phyloP scores from a whole-genome alignment of 2,888 invertebrate genomes.

The Oxycera nigricornis region DNA sequence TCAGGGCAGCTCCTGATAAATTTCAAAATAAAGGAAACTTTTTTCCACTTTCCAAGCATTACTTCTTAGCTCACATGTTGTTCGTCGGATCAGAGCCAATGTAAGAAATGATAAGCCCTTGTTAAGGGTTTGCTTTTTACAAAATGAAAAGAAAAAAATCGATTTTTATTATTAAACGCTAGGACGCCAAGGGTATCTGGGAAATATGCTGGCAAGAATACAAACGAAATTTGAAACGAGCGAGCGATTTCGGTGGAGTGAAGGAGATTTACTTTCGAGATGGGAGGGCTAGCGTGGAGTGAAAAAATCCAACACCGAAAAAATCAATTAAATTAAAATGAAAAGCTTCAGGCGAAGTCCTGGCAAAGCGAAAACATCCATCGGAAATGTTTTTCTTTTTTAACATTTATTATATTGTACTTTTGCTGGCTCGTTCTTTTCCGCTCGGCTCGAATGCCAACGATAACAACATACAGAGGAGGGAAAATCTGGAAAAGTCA shows the following conservation, averaged over 20 bases:
- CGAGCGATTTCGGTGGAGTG: neutral
- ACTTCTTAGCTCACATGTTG: constrained; percentile 7
- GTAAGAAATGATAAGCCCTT: constrained; percentile 32
- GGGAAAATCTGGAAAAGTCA: constrained; percentile 19
- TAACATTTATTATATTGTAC: constrained; percentile 25
- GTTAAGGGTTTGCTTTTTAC: constrained; percentile 14
- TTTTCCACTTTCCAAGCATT: constrained; percentile 1
- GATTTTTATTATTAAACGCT: constrained; percentile 14
- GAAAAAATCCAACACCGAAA: neutral
- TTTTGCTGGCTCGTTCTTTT: neutral
- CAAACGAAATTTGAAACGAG: neutral
- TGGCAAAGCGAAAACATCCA: constrained; percentile 16
- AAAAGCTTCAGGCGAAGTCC: constrained; percentile 30
- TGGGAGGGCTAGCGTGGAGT: neutral
- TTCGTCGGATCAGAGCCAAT: constrained; percentile 3
- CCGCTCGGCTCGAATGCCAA: neutral
- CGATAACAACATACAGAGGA: neutral
- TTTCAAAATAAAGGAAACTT: neutral
- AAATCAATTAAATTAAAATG: constrained; percentile 39
- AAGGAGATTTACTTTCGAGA: constrained; percentile 18
- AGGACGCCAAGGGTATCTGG: neutral
- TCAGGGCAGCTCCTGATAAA: neutral
- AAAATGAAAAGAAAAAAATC: constrained; percentile 23
- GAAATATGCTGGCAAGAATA: neutral
- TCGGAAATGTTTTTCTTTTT: constrained; percentile 32